phyloP scores from a whole-genome alignment of 2,797 vertebrate genomes.

The Lutjanus campechanus region DNA sequence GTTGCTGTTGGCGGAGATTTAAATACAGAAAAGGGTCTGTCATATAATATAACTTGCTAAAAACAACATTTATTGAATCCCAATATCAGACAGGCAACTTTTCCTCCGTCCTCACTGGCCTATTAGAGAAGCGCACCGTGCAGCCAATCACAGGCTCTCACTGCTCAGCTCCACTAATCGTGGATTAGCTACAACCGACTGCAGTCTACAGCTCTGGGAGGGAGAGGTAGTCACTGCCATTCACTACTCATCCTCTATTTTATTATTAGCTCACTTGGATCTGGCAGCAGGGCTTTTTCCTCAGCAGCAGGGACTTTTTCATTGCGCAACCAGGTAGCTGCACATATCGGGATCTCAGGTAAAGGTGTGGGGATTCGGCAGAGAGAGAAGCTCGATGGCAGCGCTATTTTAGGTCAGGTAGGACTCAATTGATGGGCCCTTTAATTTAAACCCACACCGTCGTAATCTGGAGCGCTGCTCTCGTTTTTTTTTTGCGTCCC shows the following conservation, averaged over 20 bases:
- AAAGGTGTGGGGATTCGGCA: conserved; percentile 48
- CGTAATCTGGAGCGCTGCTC: conserved; percentile 66
- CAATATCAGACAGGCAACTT: conserved; percentile 40
- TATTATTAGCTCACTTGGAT: conserved; percentile 70
- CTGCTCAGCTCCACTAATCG: conserved; percentile 75
- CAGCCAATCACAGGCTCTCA: conserved; percentile 78
- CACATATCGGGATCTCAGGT: conserved; percentile 64
- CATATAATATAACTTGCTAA: neutral
- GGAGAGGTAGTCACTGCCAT: conserved; percentile 62
- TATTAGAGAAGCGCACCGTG: conserved; percentile 64
- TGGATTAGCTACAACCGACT: conserved; percentile 78
- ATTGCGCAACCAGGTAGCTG: conserved; percentile 45
- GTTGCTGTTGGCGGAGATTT: neutral
- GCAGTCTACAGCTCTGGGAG: conserved; percentile 71
- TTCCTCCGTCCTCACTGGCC: conserved; percentile 47
- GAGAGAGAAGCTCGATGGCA: conserved; percentile 35
- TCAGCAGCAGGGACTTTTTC: conserved; percentile 42
- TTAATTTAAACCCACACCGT: conserved; percentile 54
- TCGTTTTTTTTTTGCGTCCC: conserved; percentile 34
- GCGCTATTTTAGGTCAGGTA: conserved; percentile 52
- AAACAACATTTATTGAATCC: neutral
- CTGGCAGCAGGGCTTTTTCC: conserved; percentile 26
- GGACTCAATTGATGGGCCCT: conserved; percentile 60
- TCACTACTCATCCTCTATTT: conserved; percentile 56
- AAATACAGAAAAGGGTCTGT: neutral